Evolutionary conservation across 2,888 invertebrate genomes (phyloP), one percentile per base, ranked within the genome.

Genomic region (Belgica antarctica): DNA sequence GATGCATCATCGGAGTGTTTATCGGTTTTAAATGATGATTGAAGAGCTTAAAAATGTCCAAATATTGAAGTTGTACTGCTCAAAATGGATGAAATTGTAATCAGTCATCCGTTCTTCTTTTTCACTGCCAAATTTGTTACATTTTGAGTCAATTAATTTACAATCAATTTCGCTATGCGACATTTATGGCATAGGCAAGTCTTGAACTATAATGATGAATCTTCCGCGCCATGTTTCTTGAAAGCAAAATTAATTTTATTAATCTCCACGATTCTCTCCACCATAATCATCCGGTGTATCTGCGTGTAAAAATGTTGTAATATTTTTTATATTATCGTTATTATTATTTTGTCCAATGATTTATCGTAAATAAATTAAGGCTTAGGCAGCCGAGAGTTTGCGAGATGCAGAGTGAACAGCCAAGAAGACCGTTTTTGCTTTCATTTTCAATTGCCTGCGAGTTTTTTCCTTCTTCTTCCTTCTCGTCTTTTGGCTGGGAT

Each of bases 21-120:
- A 27, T 61, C n/a, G 28, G 25, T 24, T 61, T 61, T 27, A 24
- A 61, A 61, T 61, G 1, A 66, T 66, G 65, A 66, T 66, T 47
- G 63, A 63, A 41, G 36, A 41, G 4, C 22, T 28, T 36, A 41
- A 27, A 47, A 47, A 36, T 47, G 65, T 66, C 65, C 41, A 66
- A 66, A 66, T 47, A 66, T 34, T 47, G n/a, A 47, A 41, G 12
- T n/a, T n/a, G n/a, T n/a, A n/a, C n/a, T n/a, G n/a, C 41, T 63
- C 41, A 1, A 31, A 25, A 57, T 2, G 15, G 15, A 61, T 31
- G 31, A 4, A 17, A n/a, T 19, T 10, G 15, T 61, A n/a, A 31
- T 62, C 28, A 62, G 27, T 27, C 24, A 15, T 61, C 24, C n/a
- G n/a, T n/a, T 57, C 25, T 61, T 61, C n/a, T 22, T 63, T 25